phyloP scores from a whole-genome alignment of 1,140 invertebrate species.

The Callitettix versicolor region DNA sequence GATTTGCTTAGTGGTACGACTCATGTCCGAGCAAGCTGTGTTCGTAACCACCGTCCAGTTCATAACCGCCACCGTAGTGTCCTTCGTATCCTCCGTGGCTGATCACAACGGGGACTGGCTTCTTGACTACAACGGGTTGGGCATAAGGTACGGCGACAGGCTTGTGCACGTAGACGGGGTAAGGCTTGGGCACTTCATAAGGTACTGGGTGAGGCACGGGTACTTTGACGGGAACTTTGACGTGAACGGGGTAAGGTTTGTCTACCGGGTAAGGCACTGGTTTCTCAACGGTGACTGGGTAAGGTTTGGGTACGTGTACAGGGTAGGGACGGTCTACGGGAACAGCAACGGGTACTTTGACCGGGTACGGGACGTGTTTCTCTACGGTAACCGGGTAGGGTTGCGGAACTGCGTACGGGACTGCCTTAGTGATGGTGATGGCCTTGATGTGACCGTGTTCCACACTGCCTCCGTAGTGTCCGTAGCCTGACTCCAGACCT shows the following conservation, averaged over 20 bases:
- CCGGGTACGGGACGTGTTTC: conserved; percentile 46
- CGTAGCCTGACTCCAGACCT: conserved; percentile 28
- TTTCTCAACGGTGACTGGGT: conserved; percentile 47
- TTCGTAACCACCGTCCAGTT: not conserved
- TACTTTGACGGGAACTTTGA: conserved; percentile 41
- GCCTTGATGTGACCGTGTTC: conserved; percentile 41
- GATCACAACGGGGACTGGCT: conserved; percentile 1
- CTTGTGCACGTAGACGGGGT: conserved; percentile 23
- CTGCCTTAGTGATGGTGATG: conserved; percentile 55
- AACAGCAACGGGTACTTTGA: conserved; percentile 45
- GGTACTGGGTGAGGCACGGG: conserved; percentile 30
- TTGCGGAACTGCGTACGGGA: conserved; percentile 57
- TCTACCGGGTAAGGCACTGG: conserved; percentile 64
- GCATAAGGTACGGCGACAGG: conserved; percentile 1
- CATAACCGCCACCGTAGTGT: not conserved
- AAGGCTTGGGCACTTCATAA: conserved; percentile 30
- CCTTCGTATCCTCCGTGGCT: not conserved
- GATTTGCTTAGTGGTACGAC: not conserved
- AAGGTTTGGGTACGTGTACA: conserved; percentile 36
- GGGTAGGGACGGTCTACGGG: conserved; percentile 36
- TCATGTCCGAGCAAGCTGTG: not conserved
- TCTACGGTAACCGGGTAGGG: conserved; percentile 36
- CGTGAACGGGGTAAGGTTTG: conserved; percentile 42
- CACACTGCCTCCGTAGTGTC: conserved; percentile 27
- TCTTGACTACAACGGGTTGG: not conserved